A percentile compares a stretch with the other conserved stretches of the same genome.
These are phyloP conservation scores for Geopemphigus sp. DNA, from an alignment of 1,140 invertebrate species.

Conservation along the genomic window DNA sequence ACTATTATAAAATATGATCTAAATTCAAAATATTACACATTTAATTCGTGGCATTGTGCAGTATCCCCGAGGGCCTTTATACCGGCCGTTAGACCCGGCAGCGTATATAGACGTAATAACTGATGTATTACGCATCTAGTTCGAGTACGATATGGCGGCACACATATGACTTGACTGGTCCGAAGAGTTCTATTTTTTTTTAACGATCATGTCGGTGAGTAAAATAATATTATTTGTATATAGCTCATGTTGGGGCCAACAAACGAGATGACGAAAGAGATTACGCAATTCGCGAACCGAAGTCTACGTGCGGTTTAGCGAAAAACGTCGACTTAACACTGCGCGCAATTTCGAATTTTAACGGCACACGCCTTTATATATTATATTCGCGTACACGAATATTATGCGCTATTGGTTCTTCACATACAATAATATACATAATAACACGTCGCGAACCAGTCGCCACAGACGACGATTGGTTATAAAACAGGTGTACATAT, in stretches of 20 bases:
- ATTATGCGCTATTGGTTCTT: not conserved
- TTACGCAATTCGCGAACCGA: not conserved
- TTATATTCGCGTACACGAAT: not conserved
- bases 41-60: not conserved
- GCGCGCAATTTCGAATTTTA: no score
- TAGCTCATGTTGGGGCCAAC: not conserved
- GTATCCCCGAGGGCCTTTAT: not conserved
- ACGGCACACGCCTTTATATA: not conserved
- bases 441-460: not conserved
- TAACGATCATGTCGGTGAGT: not conserved
- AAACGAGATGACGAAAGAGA: not conserved
- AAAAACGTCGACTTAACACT: not conserved
- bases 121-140: not conserved
- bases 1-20: not conserved
- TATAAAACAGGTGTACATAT: not conserved
- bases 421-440: not conserved
- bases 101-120: not conserved
- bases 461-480: not conserved
- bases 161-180: not conserved
- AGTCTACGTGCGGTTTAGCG: not conserved
- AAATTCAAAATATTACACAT: slow-evolving; percentile 4
- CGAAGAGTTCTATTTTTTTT: not conserved
- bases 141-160: not conserved
- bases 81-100: not conserved
- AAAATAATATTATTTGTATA: not conserved